A percentile compares a stretch with the other conserved stretches of the same genome.
Conservation (phyloP, 2,797 vertebrate species). For the Neosilurus hyrtlii region DNA sequence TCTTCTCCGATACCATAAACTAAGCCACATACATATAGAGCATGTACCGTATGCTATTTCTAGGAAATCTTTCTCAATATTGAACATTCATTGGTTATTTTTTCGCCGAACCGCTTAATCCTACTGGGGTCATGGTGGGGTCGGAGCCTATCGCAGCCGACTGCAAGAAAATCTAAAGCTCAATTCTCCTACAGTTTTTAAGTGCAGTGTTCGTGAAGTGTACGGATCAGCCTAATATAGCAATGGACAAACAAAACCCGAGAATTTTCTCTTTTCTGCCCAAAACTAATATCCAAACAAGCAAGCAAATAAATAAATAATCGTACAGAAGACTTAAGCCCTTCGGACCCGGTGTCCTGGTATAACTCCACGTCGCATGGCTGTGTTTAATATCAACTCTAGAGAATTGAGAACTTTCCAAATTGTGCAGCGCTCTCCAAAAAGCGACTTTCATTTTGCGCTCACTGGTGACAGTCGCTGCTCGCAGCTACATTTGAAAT, state of each 20-base stretch:
- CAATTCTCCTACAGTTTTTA: neutral
- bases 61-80: no score
- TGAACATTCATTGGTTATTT: no score
- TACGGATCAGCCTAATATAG: neutral
- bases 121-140: no score
- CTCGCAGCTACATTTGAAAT: constrained; percentile 20
- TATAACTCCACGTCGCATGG: neutral
- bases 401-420: constrained; percentile 12
- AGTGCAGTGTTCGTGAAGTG: neutral
- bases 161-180: neutral
- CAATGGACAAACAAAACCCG: neutral
- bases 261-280: neutral
- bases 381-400: constrained; percentile 15
- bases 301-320: neutral
- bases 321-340: neutral
- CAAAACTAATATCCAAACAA: neutral
- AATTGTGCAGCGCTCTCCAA: neutral
- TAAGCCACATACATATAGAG: neutral
- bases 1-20: neutral
- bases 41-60: no score
- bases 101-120: no score
- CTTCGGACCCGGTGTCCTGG: neutral
- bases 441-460: constrained; percentile 16
- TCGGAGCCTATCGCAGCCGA: no score
- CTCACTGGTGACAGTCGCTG: neutral